Conservation (phyloP, 2,113 vertebrate genomes). For the Serinus canaria region DNA sequence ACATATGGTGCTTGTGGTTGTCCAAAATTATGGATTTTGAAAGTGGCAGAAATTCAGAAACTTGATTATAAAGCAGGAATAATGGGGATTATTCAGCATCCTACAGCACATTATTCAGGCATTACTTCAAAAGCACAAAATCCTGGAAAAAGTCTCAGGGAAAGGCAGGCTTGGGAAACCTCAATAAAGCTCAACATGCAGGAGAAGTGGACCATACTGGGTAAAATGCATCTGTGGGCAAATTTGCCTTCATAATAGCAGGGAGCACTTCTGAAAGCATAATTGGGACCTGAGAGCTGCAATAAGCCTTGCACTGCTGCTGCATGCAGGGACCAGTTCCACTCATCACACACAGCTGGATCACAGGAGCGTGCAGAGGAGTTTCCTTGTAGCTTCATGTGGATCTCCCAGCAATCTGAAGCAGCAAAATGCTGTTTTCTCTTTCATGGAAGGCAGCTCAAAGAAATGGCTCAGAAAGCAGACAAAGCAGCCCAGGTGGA, state of each 20-base stretch:
- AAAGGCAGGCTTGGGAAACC: background rate
- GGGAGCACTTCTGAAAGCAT: background rate
- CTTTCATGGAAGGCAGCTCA: background rate
- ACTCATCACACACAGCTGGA: background rate
- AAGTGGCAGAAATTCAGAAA: background rate
- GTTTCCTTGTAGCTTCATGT: background rate
- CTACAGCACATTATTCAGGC: background rate
- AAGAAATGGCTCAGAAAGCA: background rate
- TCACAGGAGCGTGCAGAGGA: background rate
- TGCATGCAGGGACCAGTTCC: background rate
- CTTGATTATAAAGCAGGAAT: background rate
- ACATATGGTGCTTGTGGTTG: fast-evolving
- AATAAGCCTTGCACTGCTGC: background rate
- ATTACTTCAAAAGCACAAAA: background rate
- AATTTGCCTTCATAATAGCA: background rate
- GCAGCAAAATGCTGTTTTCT: background rate
- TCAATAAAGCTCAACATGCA: background rate
- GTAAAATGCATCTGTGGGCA: background rate
- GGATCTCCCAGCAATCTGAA: background rate
- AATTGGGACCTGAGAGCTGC: background rate
- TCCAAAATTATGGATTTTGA: background rate
- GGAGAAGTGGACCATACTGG: background rate
- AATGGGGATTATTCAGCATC: background rate
- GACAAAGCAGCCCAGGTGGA: background rate
- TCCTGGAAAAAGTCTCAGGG: background rate